A percentile compares a stretch with the other conserved stretches of the same genome.
phyloP scores from a whole-genome alignment of 2,113 vertebrate species.

The Rhinolophus sinicus region DNA sequence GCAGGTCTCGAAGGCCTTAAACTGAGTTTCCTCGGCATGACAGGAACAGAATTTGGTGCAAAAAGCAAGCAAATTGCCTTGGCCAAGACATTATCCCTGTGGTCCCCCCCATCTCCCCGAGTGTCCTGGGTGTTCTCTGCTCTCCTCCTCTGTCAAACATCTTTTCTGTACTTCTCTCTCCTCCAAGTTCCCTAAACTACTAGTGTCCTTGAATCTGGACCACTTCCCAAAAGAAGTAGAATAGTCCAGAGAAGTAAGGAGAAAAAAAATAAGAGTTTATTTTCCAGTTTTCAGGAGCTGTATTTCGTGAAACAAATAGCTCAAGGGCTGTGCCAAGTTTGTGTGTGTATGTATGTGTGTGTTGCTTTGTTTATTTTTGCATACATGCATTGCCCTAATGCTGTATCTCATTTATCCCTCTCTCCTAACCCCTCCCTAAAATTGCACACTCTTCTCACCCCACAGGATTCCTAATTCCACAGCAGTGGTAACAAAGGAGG shows the following conservation, averaged over 20 bases:
- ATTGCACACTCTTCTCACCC: too few species aligned
- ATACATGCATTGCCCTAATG: neutral
- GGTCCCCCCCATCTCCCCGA: neutral
- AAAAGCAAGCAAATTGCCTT: conserved; percentile 50
- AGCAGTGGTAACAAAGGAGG: neutral
- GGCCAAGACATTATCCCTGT: neutral
- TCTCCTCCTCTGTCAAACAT: neutral
- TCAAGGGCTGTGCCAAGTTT: neutral
- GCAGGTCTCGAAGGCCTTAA: conserved; percentile 22
- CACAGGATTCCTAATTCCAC: neutral
- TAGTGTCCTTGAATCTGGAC: neutral
- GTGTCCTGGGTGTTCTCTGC: neutral
- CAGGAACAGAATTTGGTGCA: conserved; percentile 64
- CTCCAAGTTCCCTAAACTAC: neutral
- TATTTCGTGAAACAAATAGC: neutral
- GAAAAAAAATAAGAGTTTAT: conserved; percentile 7
- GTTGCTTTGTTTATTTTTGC: conserved; percentile 1
- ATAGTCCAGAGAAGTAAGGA: neutral
- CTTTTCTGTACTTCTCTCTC: neutral
- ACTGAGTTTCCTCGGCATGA: conserved; percentile 33
- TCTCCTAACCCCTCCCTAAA: neutral
- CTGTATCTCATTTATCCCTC: neutral
- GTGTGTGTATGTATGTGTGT: too few species aligned
- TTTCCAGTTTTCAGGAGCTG: neutral
- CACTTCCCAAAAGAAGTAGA: neutral